Percentiles rank a stretch among this genome's conserved stretches.
Conservation (phyloP, 2,888 invertebrate species). For the Mesorhabditis spiculigera region DNA sequence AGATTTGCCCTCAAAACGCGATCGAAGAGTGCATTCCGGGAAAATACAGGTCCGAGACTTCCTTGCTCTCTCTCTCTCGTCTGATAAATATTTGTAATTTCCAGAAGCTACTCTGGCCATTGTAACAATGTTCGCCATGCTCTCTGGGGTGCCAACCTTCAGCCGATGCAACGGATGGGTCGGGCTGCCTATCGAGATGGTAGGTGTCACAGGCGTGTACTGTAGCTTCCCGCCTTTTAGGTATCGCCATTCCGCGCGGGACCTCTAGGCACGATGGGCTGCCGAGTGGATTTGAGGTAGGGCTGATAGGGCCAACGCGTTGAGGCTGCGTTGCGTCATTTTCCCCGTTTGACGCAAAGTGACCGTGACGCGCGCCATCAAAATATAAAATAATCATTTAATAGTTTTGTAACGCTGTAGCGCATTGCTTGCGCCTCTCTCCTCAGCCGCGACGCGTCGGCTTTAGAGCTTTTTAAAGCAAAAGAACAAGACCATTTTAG, state of each 20-base stretch:
- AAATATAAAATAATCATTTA: no score
- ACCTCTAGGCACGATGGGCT: slow-evolving; percentile 25
- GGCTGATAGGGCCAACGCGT: no score
- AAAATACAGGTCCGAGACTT: slow-evolving; percentile 28
- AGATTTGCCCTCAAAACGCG: slow-evolving; percentile 49
- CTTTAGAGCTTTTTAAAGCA: no score
- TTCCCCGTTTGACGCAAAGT: no score
- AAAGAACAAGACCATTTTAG: no score
- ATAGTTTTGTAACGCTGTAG: no score
- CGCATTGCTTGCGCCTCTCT: no score
- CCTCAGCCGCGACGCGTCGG: no score
- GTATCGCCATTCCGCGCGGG: slow-evolving; percentile 26
- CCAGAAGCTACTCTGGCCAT: slow-evolving; percentile 53
- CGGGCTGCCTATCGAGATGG: slow-evolving; percentile 55
- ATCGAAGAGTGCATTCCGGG: slow-evolving; percentile 56
- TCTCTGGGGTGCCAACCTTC: slow-evolving; percentile 51
- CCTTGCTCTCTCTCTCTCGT: no score
- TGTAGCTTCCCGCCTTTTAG: slow-evolving; percentile 13
- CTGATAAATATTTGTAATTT: background rate
- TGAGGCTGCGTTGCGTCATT: no score
- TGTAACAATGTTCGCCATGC: slow-evolving; percentile 58
- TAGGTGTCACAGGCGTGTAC: slow-evolving; percentile 16
- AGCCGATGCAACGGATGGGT: slow-evolving; percentile 49
- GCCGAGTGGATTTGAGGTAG: slow-evolving; percentile 29
- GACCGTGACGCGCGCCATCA: no score